phyloP scores from a whole-genome alignment of 2,797 vertebrate genomes.

The Halcyon smyrnensis region DNA sequence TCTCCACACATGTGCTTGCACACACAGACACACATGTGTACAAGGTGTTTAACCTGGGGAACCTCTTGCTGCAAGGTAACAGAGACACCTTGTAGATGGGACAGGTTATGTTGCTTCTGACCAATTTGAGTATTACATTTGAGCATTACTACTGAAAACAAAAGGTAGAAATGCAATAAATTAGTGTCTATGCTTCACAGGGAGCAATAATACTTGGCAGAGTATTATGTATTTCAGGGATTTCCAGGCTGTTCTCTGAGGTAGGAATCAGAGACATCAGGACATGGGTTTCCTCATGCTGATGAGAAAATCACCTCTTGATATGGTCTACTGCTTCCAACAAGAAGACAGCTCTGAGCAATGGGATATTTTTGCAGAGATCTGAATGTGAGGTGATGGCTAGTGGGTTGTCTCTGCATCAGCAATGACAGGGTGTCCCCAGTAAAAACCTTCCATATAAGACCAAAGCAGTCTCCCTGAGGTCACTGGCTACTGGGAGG shows the following conservation, averaged over 20 bases:
- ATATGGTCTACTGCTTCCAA: neutral
- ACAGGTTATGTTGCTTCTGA: neutral
- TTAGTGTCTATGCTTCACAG: neutral
- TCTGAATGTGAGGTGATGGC: neutral
- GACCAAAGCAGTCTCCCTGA: neutral
- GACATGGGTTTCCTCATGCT: neutral
- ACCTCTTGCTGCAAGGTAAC: neutral
- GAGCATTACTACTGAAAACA: neutral
- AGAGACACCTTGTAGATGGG: rapidly evolving
- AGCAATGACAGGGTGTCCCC: neutral
- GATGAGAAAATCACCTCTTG: neutral
- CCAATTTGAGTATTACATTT: too few species aligned
- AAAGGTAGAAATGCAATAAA: neutral
- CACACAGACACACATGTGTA: neutral
- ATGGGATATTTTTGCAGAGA: neutral
- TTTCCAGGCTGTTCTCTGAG: neutral
- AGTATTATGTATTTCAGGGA: neutral
- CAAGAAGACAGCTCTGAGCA: neutral
- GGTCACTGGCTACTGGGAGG: neutral
- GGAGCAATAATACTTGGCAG: neutral
- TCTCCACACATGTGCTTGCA: neutral
- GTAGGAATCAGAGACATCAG: neutral
- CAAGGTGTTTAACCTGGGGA: neutral
- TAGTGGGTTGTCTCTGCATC: neutral
- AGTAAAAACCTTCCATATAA: neutral